phyloP scores from a whole-genome alignment of 2,888 invertebrate species.

The Zootermopsis nevadensis region DNA sequence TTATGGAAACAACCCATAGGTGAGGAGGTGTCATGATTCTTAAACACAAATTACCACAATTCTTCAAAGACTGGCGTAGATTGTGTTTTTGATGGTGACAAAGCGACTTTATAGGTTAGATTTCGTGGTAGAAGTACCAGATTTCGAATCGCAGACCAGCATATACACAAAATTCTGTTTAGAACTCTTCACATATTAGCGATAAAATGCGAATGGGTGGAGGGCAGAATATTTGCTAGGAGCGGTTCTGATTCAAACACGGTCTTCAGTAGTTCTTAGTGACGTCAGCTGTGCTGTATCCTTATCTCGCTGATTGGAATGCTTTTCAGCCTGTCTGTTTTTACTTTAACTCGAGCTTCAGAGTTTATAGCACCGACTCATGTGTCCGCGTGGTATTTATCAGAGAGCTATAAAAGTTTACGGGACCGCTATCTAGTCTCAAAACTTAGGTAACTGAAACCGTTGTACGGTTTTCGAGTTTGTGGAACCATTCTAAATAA shows the following conservation, averaged over 20 bases:
- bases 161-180: no score
- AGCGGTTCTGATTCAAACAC: background rate
- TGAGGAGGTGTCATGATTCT: no score
- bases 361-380: background rate
- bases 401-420: background rate
- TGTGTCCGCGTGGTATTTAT: background rate
- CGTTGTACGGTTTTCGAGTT: background rate
- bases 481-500: background rate
- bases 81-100: no score
- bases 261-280: background rate
- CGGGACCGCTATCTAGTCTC: background rate
- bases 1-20: no score
- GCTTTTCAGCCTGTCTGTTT: background rate
- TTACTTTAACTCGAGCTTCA: background rate
- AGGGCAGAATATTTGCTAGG: no score
- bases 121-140: no score
- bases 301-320: constrained; percentile 1
- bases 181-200: background rate
- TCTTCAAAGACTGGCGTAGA: no score
- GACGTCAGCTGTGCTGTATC: background rate
- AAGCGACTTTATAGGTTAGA: no score
- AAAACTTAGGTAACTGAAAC: constrained; percentile 2
- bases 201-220: background rate
- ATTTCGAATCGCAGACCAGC: no score
- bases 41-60: no score